Base-by-base conservation (phyloP, 2,113 vertebrate species). In the Scalopus aquaticus region DNA sequence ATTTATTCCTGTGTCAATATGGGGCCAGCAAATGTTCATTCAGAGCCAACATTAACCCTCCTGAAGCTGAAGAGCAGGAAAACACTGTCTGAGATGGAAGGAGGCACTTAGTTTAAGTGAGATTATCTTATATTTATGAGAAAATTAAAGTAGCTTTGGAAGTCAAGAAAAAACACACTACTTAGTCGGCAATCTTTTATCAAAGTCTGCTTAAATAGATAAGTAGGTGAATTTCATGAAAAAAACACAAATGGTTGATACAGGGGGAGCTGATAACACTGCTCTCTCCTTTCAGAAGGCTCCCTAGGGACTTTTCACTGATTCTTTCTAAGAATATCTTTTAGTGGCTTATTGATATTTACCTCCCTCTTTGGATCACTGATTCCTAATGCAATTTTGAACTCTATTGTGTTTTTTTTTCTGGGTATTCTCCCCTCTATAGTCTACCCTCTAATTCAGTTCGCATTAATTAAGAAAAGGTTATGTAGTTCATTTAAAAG, bases 1-100 rank as follows among this genome's bases (percentile, higher is more conserved):
- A 98, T 98, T 98, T 97, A 98, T 97, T 96, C 96, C 79, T 85
- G 86, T 97, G 98, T 98, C 98, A 98, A 97, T 96, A 94, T 65
- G 58, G 88, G 97, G 98, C 98, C 98, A 98, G 97, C 98, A 98
- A 97, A 98, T 98, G 97, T 85, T 98, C 96, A 39, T 93, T 96
- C 96, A 79, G 10, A 95, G 81, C 85, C 81, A 93, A 65, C 0
- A 10, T 96, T 72, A 97, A 96, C 94, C 96, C 97, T 96, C 22
- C 93, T 94, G 0, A 0, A 96, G 91, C 96, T 94, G 94, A 95
- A 92, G 49, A 49, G 49, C 30, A 89, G 83, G 81, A 39, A 56
- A 96, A 83, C 6, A 87, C 91, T 73, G 67, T 67, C 88, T n/a
- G 64, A 65, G 87, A 93, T 54, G 76, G 62, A 83, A 91, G 65